Percentiles rank a stretch among this genome's conserved stretches.
These are phyloP conservation scores for Drosophila robusta DNA, from an alignment of 2,888 invertebrate species.

Conservation along the genomic window DNA sequence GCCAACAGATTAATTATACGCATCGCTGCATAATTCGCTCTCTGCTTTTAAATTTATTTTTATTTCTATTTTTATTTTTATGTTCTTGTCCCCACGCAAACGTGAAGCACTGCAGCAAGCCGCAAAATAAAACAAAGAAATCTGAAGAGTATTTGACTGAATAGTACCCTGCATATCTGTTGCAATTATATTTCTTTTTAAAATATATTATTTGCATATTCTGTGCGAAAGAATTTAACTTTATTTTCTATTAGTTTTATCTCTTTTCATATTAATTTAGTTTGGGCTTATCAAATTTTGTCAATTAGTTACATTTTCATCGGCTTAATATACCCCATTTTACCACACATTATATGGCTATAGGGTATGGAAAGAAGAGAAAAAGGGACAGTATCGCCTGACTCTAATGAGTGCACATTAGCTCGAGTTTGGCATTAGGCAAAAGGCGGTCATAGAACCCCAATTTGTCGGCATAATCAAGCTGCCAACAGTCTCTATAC, in stretches of 20 bases:
- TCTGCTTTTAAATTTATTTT: conserved; percentile 62
- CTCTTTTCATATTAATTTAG: too few species aligned
- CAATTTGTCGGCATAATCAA: conserved; percentile 72
- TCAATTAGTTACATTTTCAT: too few species aligned
- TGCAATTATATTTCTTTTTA: too few species aligned
- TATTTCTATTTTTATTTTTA: conserved; percentile 45
- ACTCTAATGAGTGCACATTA: conserved; percentile 75
- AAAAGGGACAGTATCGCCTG: conserved; percentile 37
- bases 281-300: too few species aligned
- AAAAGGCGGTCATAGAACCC: conserved; percentile 30
- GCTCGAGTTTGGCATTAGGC: conserved; percentile 49
- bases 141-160: background rate
- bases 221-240: too few species aligned
- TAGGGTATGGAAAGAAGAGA: conserved; percentile 9
- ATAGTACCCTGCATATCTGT: conserved; percentile 1
- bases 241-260: too few species aligned
- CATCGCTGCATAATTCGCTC: conserved; percentile 71
- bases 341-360: background rate
- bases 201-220: too few species aligned
- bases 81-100: conserved; percentile 19
- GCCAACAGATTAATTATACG: conserved; percentile 80
- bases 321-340: background rate
- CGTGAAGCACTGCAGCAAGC: conserved; percentile 13
- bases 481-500: conserved; percentile 39
- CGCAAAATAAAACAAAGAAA: conserved; percentile 11